Percentiles rank a stretch among this genome's conserved stretches.
Conservation (phyloP, 1,140 invertebrate genomes). For the Panulirus ornatus region DNA sequence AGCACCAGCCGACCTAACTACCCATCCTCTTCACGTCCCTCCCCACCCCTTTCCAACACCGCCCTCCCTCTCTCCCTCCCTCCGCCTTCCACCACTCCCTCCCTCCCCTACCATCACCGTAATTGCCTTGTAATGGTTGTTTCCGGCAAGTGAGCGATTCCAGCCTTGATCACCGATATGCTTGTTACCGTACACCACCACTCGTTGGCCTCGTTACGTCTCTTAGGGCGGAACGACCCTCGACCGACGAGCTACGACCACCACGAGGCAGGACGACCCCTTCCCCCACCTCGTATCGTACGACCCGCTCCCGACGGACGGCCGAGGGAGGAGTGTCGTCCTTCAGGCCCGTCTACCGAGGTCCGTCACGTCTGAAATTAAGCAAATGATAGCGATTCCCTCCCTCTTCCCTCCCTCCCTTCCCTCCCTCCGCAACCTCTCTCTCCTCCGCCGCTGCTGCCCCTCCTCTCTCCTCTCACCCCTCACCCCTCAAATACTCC, state of each 20-base stretch:
- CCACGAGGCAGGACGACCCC: too few species aligned
- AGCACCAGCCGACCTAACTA: too few species aligned
- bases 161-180: constrained; percentile 35
- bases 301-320: too few species aligned
- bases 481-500: too few species aligned
- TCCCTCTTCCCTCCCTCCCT: background rate
- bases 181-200: background rate
- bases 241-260: too few species aligned
- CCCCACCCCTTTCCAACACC: background rate
- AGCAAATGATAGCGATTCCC: too few species aligned
- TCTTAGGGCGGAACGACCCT: too few species aligned
- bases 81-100: background rate
- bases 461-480: too few species aligned
- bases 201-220: constrained; percentile 19
- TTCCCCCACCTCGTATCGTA: too few species aligned
- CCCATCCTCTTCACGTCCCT: background rate
- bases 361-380: background rate
- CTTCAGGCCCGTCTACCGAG: too few species aligned
- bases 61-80: background rate
- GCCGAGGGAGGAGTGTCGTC: too few species aligned
- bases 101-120: constrained; percentile 32
- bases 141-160: constrained; percentile 44
- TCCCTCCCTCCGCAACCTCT: background rate
- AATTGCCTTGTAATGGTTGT: constrained; percentile 52
- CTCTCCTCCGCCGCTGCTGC: background rate